phyloP scores from a whole-genome alignment of 1,140 invertebrate species.

The Drosophila suzukii region DNA sequence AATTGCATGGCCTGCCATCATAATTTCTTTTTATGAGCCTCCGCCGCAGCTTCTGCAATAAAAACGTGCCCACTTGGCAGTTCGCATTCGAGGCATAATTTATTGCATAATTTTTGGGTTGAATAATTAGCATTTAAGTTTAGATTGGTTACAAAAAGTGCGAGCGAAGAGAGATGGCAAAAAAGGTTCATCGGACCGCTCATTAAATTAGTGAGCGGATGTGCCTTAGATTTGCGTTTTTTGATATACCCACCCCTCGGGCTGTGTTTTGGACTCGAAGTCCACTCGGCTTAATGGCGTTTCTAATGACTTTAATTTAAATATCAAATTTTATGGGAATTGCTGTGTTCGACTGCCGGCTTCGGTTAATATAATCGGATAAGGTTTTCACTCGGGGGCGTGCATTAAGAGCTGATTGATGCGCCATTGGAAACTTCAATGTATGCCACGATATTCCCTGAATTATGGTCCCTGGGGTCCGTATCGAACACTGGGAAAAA shows the following conservation, averaged over 20 bases:
- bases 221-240: conserved; percentile 47
- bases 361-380: conserved; percentile 20
- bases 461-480: conserved; percentile 1
- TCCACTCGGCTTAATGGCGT: conserved; percentile 15
- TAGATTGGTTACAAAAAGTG: conserved; percentile 33
- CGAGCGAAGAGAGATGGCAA: conserved; percentile 20
- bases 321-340: conserved; percentile 47
- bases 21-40: conserved; percentile 46
- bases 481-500: neutral
- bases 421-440: conserved; percentile 34
- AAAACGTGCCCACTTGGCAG: conserved; percentile 57
- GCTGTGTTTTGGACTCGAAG: conserved; percentile 4
- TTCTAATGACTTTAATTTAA: conserved; percentile 49
- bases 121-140: conserved; percentile 74
- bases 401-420: conserved; percentile 35
- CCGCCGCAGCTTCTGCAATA: conserved; percentile 60
- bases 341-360: conserved; percentile 8
- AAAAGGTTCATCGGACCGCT: conserved; percentile 57
- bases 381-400: neutral
- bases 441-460: neutral
- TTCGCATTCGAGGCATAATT: conserved; percentile 52
- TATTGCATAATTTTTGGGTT: conserved; percentile 66
- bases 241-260: conserved; percentile 11
- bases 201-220: conserved; percentile 74
- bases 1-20: conserved; percentile 43